Evolutionary conservation across 2,888 invertebrate species (phyloP), one percentile per base, ranked within the genome.

Genomic region (Molanna angustata): DNA sequence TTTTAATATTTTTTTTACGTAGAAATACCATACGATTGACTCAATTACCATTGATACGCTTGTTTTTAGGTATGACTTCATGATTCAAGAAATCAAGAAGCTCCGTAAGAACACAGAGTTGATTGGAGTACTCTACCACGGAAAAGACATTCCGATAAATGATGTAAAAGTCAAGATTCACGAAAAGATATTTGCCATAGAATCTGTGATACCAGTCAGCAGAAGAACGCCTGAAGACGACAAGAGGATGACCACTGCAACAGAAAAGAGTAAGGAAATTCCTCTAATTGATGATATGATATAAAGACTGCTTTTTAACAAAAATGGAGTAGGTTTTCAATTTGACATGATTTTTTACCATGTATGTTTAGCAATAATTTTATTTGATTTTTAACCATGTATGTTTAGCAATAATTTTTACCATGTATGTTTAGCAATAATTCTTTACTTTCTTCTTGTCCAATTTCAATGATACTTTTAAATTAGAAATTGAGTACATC

Each of bases 181-280:
- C 3, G 78, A 84, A 63, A 86, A 88, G 63, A 72, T 90, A 46
- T 86, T 81, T 70, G 72, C 72, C 20, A 83, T 90, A 52, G 88
- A 84, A 64, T 65, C 77, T 43, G 71, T 74, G 1, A 68, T 75
- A 27, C 71, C 76, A 9, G 49, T 81, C 17, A 60, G 61, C 0
- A 67, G 79, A 2, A 71, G 80, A 62, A 72, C 68, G 33, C 62
- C 67, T 1, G 71, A 78, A 37, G 72, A 76, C 56, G 71, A 69
- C 2, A 61, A 65, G 18, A 54, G 66, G 37, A 71, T 73, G 66
- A 56, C 47, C 3, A 67, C 65, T 3, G 58, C 59, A n/a, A 65
- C 70, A 52, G 68, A 73, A 58, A 69, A 70, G 68, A 63, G 78
- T 74, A 63, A 65, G 69, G 41, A 1, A 22, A 45, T 16, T 9